Evolutionary conservation across 2,797 vertebrate species (phyloP), one percentile per base, ranked within the genome.

Genomic region (Sebastes kiyomatsui): DNA sequence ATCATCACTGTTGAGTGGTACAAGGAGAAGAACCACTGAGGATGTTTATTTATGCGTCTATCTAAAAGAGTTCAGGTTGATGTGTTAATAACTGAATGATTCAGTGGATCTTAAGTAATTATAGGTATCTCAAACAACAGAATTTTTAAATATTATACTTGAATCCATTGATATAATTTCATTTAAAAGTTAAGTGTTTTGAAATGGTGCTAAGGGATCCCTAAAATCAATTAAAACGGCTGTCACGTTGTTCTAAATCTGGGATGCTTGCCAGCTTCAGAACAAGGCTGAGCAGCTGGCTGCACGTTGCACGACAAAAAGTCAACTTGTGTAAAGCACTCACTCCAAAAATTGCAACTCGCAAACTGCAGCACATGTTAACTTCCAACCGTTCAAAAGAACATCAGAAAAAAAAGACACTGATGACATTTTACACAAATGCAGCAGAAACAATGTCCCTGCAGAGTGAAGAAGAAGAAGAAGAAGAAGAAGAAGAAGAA

Each of bases 401-500:
- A 74, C 66, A 72, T 64, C 60, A 83, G 27, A 54, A 67, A 75
- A 83, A 79, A 71, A 56, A 59, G 58, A 80, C 65, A 65, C 20
- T 72, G 72, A 73, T 35, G 80, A 84, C 76, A 83, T 83, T 88
- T 88, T 81, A 83, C 62, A 83, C 72, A 85, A 78, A 88, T 72
- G 66, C 60, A 73, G 65, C 71, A 66, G 60, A 80, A 80, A 84
- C 72, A 79, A 78, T 65, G 55, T 87, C 77, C 58, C 83, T 52
- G 72, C 32, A 79, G 84, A 88, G 70, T 52, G 65, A 62, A 42
- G 14, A 46, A 35, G n/a, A 42, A 42, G 33, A 10, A 33, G 32
- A 33, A 35, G 33, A 35, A 23, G 55, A n/a, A 4, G 32, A 38
- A 38, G 35, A 38, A 38, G 38, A 46, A 46, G 16, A 46, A 25